These are phyloP conservation scores for Apamea anceps DNA, from an alignment of 2,888 invertebrate species.

Conservation along the genomic window DNA sequence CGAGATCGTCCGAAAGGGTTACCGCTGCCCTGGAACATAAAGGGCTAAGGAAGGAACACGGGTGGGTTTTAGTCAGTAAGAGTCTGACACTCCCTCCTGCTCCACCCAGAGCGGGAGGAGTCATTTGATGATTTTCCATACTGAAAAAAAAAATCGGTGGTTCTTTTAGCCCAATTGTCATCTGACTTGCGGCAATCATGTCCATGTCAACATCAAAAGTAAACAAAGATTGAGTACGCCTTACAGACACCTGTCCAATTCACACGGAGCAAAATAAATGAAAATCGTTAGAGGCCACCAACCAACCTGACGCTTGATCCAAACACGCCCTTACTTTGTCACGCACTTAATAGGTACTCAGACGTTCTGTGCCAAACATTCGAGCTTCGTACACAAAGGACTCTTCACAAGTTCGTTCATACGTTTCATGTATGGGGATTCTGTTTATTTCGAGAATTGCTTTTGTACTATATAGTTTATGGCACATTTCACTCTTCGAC, in stretches of 20 bases:
- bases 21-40: too few species aligned
- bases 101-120: too few species aligned
- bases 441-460: constrained; percentile 38
- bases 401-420: constrained; percentile 13
- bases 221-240: background rate
- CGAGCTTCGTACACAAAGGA: constrained; percentile 39
- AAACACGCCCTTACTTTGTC: constrained; percentile 13
- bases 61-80: too few species aligned
- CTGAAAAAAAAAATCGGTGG: too few species aligned
- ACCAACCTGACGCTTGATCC: background rate
- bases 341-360: constrained; percentile 36
- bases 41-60: too few species aligned
- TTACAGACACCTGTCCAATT: background rate
- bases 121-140: too few species aligned
- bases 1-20: too few species aligned
- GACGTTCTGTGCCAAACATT: constrained; percentile 11
- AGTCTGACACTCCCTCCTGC: too few species aligned
- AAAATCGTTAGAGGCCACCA: background rate
- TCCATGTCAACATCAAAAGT: too few species aligned
- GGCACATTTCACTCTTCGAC: background rate
- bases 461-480: background rate
- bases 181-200: too few species aligned
- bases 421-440: constrained; percentile 31
- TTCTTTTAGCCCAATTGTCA: too few species aligned
- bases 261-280: background rate